Conservation (phyloP, 2,797 vertebrate species). For the Moxostoma hubbsi region DNA sequence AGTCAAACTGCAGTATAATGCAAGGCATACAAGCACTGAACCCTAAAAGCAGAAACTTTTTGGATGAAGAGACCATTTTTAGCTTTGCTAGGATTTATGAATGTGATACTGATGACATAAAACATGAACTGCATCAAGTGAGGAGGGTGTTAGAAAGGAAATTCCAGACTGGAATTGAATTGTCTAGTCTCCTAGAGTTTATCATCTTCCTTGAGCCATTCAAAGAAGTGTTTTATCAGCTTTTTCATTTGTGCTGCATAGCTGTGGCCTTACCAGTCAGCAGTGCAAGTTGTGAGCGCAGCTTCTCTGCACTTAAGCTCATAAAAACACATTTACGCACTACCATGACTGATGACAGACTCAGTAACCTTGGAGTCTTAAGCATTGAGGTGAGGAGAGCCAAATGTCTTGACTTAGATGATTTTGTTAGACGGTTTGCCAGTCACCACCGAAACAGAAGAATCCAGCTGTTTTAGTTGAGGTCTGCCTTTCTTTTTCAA, state of each 20-base stretch:
- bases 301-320: slow-evolving; percentile 39
- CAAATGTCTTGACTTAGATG: neutral
- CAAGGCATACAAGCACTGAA: too few relatives aligned
- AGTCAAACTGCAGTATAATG: too few relatives aligned
- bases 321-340: slow-evolving; percentile 38
- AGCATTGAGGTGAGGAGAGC: slow-evolving; percentile 26
- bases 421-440: slow-evolving; percentile 20
- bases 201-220: slow-evolving; percentile 18
- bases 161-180: too few relatives aligned
- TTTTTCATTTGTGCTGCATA: slow-evolving; percentile 38
- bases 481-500: too few relatives aligned
- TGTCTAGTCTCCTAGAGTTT: too few relatives aligned
- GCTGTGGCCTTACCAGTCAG: slow-evolving; percentile 26
- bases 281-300: slow-evolving; percentile 35
- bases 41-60: too few relatives aligned
- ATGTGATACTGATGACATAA: too few relatives aligned
- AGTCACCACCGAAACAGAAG: neutral
- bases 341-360: slow-evolving; percentile 14
- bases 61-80: too few relatives aligned
- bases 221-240: slow-evolving; percentile 29
- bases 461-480: neutral
- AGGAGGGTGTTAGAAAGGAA: too few relatives aligned
- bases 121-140: too few relatives aligned
- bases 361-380: slow-evolving; percentile 21
- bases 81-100: too few relatives aligned